Conservation (phyloP, 2,888 invertebrate species). For the Pollenia amentaria region DNA sequence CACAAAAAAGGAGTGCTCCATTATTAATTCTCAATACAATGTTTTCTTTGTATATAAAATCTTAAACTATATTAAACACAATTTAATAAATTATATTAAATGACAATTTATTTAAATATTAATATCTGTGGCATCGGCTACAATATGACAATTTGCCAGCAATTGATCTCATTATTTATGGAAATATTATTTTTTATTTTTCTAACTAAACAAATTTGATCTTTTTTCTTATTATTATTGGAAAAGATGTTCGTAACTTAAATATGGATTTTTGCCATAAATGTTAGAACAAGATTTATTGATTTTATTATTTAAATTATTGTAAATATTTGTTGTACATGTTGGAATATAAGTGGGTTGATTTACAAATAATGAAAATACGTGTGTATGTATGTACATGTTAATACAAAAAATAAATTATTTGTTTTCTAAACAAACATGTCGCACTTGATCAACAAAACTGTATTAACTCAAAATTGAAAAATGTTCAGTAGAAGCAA, state of each 20-base stretch:
- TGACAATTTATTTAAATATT: constrained; percentile 62
- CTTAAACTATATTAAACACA: constrained; percentile 5
- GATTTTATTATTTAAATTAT: constrained; percentile 57
- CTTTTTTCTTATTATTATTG: constrained; percentile 13
- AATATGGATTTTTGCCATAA: constrained; percentile 53
- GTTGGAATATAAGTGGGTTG: constrained; percentile 36
- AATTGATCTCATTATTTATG: constrained; percentile 63
- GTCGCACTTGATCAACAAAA: too few species aligned
- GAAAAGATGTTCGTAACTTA: constrained; percentile 29
- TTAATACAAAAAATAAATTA: too few species aligned
- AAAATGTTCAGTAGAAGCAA: too few species aligned
- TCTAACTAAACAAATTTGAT: constrained; percentile 13
- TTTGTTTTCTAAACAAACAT: too few species aligned
- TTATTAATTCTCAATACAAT: constrained; percentile 31
- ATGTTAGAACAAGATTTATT: constrained; percentile 57
- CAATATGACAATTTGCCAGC: constrained; percentile 55
- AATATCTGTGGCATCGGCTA: constrained; percentile 17
- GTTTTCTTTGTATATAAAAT: constrained; percentile 13
- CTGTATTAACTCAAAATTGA: too few species aligned
- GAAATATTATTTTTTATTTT: constrained; percentile 39
- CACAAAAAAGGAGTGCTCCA: constrained; percentile 45
- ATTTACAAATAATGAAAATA: constrained; percentile 8
- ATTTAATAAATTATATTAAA: constrained; percentile 55
- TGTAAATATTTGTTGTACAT: constrained; percentile 47
- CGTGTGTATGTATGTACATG: too few species aligned